phyloP scores from a whole-genome alignment of 2,797 vertebrate species.

The Sarcoramphus papa region DNA sequence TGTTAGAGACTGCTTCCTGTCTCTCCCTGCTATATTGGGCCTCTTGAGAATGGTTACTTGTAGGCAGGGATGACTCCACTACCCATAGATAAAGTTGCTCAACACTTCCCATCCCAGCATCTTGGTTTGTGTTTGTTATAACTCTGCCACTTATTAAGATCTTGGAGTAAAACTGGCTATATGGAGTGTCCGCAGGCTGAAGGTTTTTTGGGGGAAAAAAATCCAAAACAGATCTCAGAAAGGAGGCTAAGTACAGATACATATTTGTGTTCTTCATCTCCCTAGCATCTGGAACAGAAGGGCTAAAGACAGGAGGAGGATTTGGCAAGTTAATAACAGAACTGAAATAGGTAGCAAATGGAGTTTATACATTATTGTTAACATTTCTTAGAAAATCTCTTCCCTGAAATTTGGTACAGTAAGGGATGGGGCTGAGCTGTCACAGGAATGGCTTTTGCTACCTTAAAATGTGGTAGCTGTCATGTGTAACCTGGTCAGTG shows the following conservation, averaged over 20 bases:
- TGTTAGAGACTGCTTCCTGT: not conserved
- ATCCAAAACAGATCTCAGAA: not conserved
- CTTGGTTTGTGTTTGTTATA: not conserved
- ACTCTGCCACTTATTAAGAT: not conserved
- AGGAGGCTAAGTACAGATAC: not conserved
- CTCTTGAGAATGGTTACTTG: not conserved
- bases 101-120: not conserved
- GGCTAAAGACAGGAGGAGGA: not conserved
- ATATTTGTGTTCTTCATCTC: not conserved
- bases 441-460: not conserved
- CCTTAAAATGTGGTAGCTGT: not conserved
- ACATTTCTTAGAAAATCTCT: not conserved
- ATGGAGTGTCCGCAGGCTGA: not conserved
- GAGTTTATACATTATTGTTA: not conserved
- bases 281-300: not conserved
- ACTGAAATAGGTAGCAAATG: not conserved
- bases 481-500: not conserved
- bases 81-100: not conserved
- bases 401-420: not conserved
- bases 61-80: not conserved
- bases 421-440: not conserved
- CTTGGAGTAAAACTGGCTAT: not conserved
- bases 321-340: not conserved
- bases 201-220: not conserved
- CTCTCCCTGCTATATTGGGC: not conserved